phyloP scores from a whole-genome alignment of 2,113 vertebrate species.

The Mungos mungo region DNA sequence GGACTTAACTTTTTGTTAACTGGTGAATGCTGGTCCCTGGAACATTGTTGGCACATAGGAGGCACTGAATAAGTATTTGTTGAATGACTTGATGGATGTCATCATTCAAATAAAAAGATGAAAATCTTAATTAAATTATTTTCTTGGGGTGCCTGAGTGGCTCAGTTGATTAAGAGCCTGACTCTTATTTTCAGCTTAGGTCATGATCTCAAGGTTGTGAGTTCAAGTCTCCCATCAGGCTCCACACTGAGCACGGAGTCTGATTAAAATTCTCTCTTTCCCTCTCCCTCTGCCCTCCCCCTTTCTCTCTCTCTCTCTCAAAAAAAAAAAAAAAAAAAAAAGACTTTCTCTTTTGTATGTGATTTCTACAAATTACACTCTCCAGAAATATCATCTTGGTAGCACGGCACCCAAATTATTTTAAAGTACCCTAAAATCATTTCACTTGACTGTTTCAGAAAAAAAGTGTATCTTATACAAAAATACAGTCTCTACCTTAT shows the following conservation, averaged over 20 bases:
- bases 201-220: too few species aligned
- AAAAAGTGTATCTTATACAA: neutral
- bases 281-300: too few species aligned
- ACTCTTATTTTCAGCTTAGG: too few species aligned
- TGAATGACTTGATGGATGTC: neutral
- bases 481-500: neutral
- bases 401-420: neutral
- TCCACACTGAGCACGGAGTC: too few species aligned
- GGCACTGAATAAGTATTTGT: neutral
- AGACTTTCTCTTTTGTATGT: neutral
- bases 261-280: too few species aligned
- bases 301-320: too few species aligned
- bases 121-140: neutral
- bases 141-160: too few species aligned
- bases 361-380: neutral
- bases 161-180: too few species aligned
- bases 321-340: too few species aligned
- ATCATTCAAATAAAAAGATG: neutral
- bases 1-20: neutral
- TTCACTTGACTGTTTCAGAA: neutral
- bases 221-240: too few species aligned
- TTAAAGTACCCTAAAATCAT: slow-evolving; percentile 46
- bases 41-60: neutral
- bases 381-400: neutral
- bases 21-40: neutral